Evolutionary conservation across 2,888 invertebrate genomes (phyloP).

Genomic region (Dicyrtoma fusca): DNA sequence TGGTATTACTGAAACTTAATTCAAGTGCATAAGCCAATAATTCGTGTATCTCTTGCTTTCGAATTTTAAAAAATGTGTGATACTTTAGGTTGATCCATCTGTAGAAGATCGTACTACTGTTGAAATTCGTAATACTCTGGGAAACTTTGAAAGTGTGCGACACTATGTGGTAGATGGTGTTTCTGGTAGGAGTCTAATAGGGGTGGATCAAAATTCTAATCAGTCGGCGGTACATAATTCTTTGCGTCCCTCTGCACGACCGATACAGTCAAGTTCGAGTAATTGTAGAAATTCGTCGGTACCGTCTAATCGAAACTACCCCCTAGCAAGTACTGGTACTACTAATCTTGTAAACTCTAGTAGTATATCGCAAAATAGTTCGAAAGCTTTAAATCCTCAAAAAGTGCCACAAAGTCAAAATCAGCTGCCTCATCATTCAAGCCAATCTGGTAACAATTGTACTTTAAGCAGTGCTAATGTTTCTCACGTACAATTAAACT

Average conservation of each 20-base stretch:
- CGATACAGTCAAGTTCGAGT: conserved; percentile 2
- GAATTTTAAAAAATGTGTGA: background rate
- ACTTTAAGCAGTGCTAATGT: conserved; percentile 32
- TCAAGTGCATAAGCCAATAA: background rate
- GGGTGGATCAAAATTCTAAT: conserved; percentile 64
- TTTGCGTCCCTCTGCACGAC: background rate
- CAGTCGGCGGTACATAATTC: conserved; percentile 33
- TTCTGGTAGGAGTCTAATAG: conserved; percentile 61
- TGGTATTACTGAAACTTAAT: background rate
- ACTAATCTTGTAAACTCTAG: conserved; percentile 32
- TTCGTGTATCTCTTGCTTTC: background rate
- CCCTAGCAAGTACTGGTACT: conserved; percentile 13
- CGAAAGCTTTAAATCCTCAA: conserved; percentile 39
- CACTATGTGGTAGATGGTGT: conserved; percentile 55
- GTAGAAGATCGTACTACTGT: conserved; percentile 55
- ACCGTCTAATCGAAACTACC: conserved; percentile 25
- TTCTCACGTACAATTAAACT: background rate
- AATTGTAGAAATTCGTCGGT: conserved; percentile 19
- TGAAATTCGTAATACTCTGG: conserved; percentile 56
- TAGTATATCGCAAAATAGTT: conserved; percentile 21
- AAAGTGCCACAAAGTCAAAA: conserved; percentile 45
- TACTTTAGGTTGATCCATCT: conserved; percentile 53
- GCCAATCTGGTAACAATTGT: conserved; percentile 23
- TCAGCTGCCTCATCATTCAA: conserved; percentile 36
- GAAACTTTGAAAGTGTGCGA: conserved; percentile 55